A percentile compares a stretch with the other conserved stretches of the same genome.
Conservation (phyloP, 2,797 vertebrate genomes). For the Clarias laeviceps region DNA sequence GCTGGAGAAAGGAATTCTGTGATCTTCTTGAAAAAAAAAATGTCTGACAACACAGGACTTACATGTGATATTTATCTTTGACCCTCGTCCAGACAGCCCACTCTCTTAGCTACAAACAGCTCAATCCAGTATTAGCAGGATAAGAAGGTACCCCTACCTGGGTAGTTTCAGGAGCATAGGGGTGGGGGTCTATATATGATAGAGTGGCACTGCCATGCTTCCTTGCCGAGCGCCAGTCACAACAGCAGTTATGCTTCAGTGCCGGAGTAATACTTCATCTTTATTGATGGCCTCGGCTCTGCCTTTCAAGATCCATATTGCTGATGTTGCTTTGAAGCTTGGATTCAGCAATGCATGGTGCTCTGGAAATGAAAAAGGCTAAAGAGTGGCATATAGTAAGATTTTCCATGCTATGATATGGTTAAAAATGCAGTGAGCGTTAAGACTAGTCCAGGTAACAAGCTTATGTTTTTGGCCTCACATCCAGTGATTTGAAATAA, state of each 20-base stretch:
- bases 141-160: not conserved
- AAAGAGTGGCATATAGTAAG: not conserved
- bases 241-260: constrained; percentile 46
- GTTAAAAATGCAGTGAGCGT: not conserved
- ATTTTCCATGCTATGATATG: not conserved
- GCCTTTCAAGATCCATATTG: constrained; percentile 27
- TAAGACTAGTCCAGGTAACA: not conserved
- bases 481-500: not conserved
- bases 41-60: not conserved
- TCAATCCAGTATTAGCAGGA: constrained; percentile 2
- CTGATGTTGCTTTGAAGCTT: constrained; percentile 7
- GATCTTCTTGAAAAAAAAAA: not conserved
- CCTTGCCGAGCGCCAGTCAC: constrained; percentile 55
- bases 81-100: not conserved
- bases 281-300: constrained; percentile 53
- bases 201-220: constrained; percentile 45
- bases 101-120: not conserved
- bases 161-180: not conserved
- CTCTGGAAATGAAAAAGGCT: not conserved
- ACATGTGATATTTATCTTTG: not conserved
- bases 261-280: constrained; percentile 47
- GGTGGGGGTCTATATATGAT: constrained; percentile 51
- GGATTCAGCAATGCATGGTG: constrained; percentile 4
- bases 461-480: not conserved
- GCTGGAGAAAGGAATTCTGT: not conserved